Evolutionary conservation across 2,113 vertebrate species (phyloP).

Genomic region (Urocitellus parryii): DNA sequence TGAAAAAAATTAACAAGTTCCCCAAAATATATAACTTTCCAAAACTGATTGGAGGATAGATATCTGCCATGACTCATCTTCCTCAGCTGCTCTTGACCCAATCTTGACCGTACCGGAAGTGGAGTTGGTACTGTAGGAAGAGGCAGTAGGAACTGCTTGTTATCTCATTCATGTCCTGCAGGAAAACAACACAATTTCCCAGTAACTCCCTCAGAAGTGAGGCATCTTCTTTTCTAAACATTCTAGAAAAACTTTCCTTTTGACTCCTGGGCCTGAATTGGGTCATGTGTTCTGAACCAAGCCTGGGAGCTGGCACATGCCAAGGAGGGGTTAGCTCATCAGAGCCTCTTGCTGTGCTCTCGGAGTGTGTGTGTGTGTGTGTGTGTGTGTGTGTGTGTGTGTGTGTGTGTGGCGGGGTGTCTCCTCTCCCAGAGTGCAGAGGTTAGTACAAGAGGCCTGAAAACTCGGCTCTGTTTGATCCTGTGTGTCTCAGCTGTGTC

Average conservation of each 20-base stretch:
- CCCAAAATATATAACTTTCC: neutral
- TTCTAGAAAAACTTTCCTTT: neutral
- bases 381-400: too few species aligned
- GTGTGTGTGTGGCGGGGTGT: too few species aligned
- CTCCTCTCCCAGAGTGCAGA: neutral
- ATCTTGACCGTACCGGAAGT: neutral
- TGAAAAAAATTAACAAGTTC: neutral
- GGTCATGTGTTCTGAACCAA: neutral
- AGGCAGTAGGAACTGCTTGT: neutral
- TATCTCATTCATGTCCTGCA: neutral
- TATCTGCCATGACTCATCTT: neutral
- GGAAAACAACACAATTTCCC: neutral
- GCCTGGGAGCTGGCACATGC: neutral
- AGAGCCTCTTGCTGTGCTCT: neutral
- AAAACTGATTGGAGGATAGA: neutral
- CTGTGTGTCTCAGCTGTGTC: neutral
- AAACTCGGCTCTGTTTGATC: neutral
- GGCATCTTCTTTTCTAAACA: neutral
- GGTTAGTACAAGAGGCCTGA: neutral
- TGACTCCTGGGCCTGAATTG: neutral
- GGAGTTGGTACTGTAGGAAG: neutral
- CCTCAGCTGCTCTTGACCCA: neutral
- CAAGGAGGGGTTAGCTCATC: neutral
- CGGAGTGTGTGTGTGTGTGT: too few species aligned
- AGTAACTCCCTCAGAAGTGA: neutral